Evolutionary conservation across 2,888 invertebrate genomes (phyloP), one percentile per base, ranked within the genome.

Genomic region (Octodonta nipae): DNA sequence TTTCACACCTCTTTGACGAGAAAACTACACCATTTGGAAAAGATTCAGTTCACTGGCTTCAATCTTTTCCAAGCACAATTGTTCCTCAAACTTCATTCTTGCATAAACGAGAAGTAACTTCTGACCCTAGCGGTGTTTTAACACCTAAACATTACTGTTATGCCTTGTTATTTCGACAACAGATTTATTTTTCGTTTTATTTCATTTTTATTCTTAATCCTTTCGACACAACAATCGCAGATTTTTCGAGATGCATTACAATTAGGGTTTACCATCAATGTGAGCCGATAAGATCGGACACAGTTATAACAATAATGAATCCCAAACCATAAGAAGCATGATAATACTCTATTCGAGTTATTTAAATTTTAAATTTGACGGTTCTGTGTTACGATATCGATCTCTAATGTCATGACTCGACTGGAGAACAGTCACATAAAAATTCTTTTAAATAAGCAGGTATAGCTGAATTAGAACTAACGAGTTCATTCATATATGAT

Each of bases 361-460:
- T 46, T 46, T 44, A 45, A 45, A 48, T 43, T 49, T 47, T 41
- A 47, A 45, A 49, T 49, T 50, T 45, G 47, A 48, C 48, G 49
- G 46, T 46, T 49, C 38, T 41, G 43, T 42, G 40, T 37, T 38
- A 38, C 43, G 50, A 50, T 50, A 49, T 48, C 41, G 47, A 50
- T 50, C 50, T 50, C 33, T 44, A 44, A 43, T 45, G 45, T 44
- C 45, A 42, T 44, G 46, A 45, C 44, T 45, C 42, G 38, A 44
- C 46, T 38, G 42, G 44, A 44, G 39, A 15, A 41, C 20, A 34
- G 40, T 34, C 43, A 38, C 37, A 46, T 41, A 45, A 43, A 47
- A 44, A 48, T 46, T 46, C 46, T 36, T 42, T 37, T 39, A 43
- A 48, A 43, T 45, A 45, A 22, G 10, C 11, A 22, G 22, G 22